Base-by-base conservation (phyloP, 2,888 invertebrate species). In the Drosophila kambysellisi region DNA sequence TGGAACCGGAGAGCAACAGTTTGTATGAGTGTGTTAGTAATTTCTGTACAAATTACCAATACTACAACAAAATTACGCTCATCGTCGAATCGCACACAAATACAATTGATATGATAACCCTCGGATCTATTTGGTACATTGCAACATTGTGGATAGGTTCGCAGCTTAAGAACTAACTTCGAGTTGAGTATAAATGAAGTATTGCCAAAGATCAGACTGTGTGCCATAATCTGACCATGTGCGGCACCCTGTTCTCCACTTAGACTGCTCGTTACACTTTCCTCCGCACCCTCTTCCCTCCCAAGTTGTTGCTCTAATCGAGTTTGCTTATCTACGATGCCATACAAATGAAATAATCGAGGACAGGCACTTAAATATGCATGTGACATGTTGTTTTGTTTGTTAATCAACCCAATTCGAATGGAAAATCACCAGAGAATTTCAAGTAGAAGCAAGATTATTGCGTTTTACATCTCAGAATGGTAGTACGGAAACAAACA, bases 11-110 rank as follows among this genome's bases (percentile, higher is more conserved):
- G 83, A 43, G 61, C 39, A 5, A 0, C 3, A 8, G 11, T 15
- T 30, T 20, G 29, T 71, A 8, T 51, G 8, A 6, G 0, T 60
- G 83, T 82, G 33, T 85, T 51, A 32, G 80, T 80, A 20, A 25
- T 3, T 4, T 9, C 29, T 1, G 50, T 20, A 35, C 29, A 56
- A 59, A 69, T 54, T 33, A 54, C 53, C 25, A 57, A 83, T 62
- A 77, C 72, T 32, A 66, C 4, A 1, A 12, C 3, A 30, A 6
- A 43, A 25, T 39, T 67, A 30, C 53, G n/a, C 69, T 70, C 59
- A 35, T 20, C 11, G 30, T 30, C 30, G 51, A 3, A 11, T 6
- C 30, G 30, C 30, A 51, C 3, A 46, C 12, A 30, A 25, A 33
- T n/a, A 4, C 3, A 35, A 11, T n/a, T 12, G 29, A n/a, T 46